Evolutionary conservation across 2,797 vertebrate species (phyloP), one percentile per base, ranked within the genome.

Genomic region (Valencia hispanica): DNA sequence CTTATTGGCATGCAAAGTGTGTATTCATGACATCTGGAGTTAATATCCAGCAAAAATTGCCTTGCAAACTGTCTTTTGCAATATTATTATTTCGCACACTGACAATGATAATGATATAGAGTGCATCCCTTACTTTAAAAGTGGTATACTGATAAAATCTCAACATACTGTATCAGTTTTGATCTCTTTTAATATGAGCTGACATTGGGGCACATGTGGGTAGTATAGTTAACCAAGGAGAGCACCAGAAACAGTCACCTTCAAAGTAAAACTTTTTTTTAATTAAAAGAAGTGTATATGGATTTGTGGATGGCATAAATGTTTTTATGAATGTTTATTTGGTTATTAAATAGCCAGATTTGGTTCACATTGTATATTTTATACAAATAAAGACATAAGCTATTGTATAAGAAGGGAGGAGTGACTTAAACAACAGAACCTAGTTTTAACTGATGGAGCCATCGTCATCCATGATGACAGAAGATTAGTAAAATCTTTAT

Each of bases 1-100:
- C 32, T 65, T 65, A 65, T 34, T 61, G 59, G 30, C 17, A 59
- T 59, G 27, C 55, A 59, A 61, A 65, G 10, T 65, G 61, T 65
- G 61, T 65, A 36, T 65, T 65, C 34, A 36, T 39, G 34, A 65
- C 34, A 65, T 36, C 34, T 65, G 34, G 34, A 25, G 61, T 39
- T 39, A 61, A 36, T 12, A 65, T 25, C 61, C 20, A 39, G 10
- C 4, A 65, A 34, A 36, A 39, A 65, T 22, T 65, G 34, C 34
- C 22, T 65, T 65, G 34, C 34, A 22, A 65, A 39, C 32, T 2
- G 59, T 39, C 10, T 25, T 65, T 39, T 65, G 22, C 4, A 2
- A 65, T 25, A 36, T 25, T 36, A 65, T 25, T 65, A 39, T 39
- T 39, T 9, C 39, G 34, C 5, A 36, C 34, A 39, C 34, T 36